A percentile compares a stretch with the other conserved stretches of the same genome.
phyloP scores from a whole-genome alignment of 2,113 vertebrate genomes.

The Mobula birostris region DNA sequence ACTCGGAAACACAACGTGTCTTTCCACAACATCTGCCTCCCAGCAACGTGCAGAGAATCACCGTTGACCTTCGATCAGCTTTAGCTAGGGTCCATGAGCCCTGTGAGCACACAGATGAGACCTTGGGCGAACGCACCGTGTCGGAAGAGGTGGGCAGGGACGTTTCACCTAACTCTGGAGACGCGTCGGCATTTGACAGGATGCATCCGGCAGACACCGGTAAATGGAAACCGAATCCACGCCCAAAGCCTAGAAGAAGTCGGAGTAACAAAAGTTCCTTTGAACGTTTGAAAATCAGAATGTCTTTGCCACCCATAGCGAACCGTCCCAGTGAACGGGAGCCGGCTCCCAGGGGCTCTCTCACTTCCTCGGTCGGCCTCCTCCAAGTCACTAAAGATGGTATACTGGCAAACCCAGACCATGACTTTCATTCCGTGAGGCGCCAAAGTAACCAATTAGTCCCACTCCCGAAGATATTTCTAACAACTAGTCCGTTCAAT shows the following conservation, averaged over 20 bases:
- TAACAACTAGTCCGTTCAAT: neutral
- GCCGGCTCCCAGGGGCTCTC: neutral
- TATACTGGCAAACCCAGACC: neutral
- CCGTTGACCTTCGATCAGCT: constrained; percentile 47
- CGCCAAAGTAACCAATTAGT: neutral
- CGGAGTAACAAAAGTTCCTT: neutral
- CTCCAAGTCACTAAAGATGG: constrained; percentile 39
- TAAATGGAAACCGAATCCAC: neutral
- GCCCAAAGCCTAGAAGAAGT: neutral
- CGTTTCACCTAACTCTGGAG: neutral
- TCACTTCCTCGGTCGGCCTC: constrained; percentile 1
- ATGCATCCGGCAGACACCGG: too few species aligned
- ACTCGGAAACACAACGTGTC: neutral
- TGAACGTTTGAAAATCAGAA: neutral
- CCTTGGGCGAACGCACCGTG: constrained; percentile 29
- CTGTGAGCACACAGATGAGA: neutral
- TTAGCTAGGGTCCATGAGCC: constrained; percentile 45
- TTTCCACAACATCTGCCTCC: neutral
- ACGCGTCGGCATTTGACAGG: neutral
- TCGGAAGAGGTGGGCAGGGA: neutral
- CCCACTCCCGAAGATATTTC: constrained; percentile 31
- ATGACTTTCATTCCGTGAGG: too few species aligned
- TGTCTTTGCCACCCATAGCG: constrained; percentile 22
- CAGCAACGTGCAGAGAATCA: constrained; percentile 40
- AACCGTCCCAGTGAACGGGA: neutral